Evolutionary conservation across 2,888 invertebrate species (phyloP), one percentile per base, ranked within the genome.

Genomic region (Chrysopilus asiliformis): DNA sequence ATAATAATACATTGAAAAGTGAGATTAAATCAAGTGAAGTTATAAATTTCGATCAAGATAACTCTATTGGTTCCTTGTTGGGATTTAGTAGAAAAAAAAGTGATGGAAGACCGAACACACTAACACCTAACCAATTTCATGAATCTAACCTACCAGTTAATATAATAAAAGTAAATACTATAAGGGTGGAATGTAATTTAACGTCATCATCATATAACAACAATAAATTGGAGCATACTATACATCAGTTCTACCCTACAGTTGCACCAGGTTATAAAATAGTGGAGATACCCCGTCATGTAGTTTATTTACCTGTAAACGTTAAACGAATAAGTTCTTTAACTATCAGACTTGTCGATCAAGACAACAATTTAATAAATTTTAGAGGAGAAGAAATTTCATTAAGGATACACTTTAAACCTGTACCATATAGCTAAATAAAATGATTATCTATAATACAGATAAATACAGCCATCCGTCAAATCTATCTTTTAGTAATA

Each of bases 251-350:
- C n/a, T n/a, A n/a, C n/a, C n/a, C n/a, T n/a, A n/a, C 43, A 22
- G 51, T 52, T 10, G 45, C 47, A 14, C 51, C 55, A 13, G 57
- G 57, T 7, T 58, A 50, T 52, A 52, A 53, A 47, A 50, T 57
- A 24, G 45, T 52, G 32, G 56, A 56, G 42, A 47, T 48, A n/a
- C 55, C 55, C 7, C 39, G 34, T 35, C 52, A 52, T 47, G 45
- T 53, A 6, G 51, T 56, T 36, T 44, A n/a, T n/a, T n/a, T n/a
- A n/a, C n/a, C n/a, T n/a, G n/a, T n/a, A n/a, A n/a, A n/a, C n/a
- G n/a, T n/a, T 10, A 43, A 30, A 35, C 36, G 34, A 25, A 51
- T 56, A 42, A 42, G 42, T 35, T 40, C 49, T 30, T 39, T 57
- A 19, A 48, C 43, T 15, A 15, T 58, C 41, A 51, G 46, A 46